Base-by-base conservation (phyloP, 2,888 invertebrate genomes). In the Allygus modestus region DNA sequence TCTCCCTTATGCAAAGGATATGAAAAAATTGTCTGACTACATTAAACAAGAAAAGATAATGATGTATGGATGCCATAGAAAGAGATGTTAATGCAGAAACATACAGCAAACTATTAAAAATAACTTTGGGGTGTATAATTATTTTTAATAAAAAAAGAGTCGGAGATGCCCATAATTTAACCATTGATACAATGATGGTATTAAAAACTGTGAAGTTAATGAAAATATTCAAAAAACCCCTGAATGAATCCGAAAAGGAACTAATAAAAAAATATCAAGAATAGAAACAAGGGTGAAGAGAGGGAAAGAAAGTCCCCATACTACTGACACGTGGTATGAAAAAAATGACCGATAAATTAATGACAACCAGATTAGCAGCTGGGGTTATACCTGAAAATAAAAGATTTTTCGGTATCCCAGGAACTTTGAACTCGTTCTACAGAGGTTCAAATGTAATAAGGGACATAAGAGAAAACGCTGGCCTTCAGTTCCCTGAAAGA, bases 31-130 rank as follows among this genome's bases (percentile, higher is more conserved):
- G 23, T 17, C 54, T 23, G 23, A 54, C 5, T 54, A 54, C 23
- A 54, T 54, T 54, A 54, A 54, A 54, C 4, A 20, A 20, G 54
- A 54, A 54, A 54, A 54, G 54, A 23, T 9, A 54, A 54, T n/a
- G 15, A 54, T 54, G 20, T 20, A 54, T 54, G n/a, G 23, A 54
- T 20, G 54, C 54, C 15, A 17, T 54, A 5, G 54, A 54, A 9
- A 20, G 4, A 54, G 54, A 54, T 23, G 23, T 54, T 7, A 54
- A 54, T 54, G 54, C 54, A 17, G 54, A 54, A 17, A 9, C 54
- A 20, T 54, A 54, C 54, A 9, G 54, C 17, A 54, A 54, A 54
- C 23, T 54, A 9, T 5, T 54, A 54, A 54, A 54, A 54, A 54
- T 54, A 20, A 23, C 54, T 5, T 54, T 54, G 17, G 54, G 20